Evolutionary conservation across 1,140 invertebrate species (phyloP), one percentile per base, ranked within the genome.

Genomic region (Drosophila mayri): DNA sequence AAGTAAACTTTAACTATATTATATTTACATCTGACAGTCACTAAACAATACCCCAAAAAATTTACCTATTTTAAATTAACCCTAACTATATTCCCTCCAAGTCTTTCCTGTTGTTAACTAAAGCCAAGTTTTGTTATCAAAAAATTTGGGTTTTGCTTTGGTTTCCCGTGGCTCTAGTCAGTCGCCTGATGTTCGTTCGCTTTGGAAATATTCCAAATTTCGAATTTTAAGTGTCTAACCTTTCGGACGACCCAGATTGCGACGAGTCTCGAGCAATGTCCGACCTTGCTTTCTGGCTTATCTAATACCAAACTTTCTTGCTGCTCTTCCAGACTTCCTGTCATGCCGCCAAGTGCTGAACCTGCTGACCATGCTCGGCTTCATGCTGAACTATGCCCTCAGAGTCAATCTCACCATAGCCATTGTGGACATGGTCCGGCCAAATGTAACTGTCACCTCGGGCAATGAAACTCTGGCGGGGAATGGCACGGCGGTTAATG

Each of bases 361-460:
- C 93, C 94, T 97, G 38, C 96, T 98, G 95, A 96, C 97, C 40
- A 96, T 97, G 61, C 93, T 97, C 37, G 97, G 97, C 59, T 97
- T 97, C 93, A 97, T 97, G 96, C 94, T 97, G 93, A 97, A 97
- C 91, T 98, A 98, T 94, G 96, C 97, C 92, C 93, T 98, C 14
- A 94, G 97, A 37, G 97, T 98, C 4, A 98, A 98, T 93, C 94
- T 98, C 16, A 98, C 97, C 61, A 97, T 98, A 46, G 97, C 97
- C 63, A 97, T 98, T 55, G 97, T 98, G 10, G 96, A 96, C 67
- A 98, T 98, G 97, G 95, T 96, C 10, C 46, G 67, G 41, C 79
- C 79, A 55, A 79, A 94, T 93, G 55, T 67, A 92, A 94, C 79
- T 86, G 91, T 30, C 92, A 88, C 28, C 37, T 28, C 25, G 4